These are phyloP conservation scores for Sepioteuthis lessoniana DNA, from an alignment of 2,888 invertebrate genomes.

Conservation along the genomic window DNA sequence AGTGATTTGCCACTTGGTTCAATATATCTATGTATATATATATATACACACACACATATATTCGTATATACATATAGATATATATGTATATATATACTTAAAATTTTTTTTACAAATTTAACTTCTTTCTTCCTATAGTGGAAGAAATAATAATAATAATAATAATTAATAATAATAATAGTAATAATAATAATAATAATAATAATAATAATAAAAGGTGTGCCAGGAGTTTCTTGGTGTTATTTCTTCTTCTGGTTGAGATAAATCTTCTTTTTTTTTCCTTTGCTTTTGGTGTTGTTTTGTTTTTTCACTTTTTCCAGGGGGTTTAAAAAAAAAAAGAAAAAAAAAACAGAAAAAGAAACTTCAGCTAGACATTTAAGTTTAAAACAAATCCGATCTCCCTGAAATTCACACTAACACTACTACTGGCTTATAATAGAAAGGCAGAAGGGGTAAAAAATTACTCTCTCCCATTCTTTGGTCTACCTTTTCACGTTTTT, in stretches of 20 bases:
- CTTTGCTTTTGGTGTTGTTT: neutral
- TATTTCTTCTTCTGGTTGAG: neutral
- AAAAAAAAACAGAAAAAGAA: neutral
- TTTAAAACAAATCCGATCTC: slow-evolving; percentile 33
- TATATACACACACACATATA: no score
- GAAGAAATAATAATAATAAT: neutral
- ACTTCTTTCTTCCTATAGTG: neutral
- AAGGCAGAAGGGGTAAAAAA: neutral
- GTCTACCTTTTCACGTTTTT: neutral
- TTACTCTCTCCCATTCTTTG: neutral
- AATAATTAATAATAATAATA: neutral
- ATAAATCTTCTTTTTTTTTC: neutral
- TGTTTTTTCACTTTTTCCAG: neutral
- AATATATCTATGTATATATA: no score
- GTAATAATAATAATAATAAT: neutral
- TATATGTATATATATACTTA: neutral
- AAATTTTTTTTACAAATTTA: neutral
- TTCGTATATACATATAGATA: neutral
- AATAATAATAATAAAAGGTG: neutral
- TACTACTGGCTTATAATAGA: neutral
- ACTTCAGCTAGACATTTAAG: slow-evolving; percentile 21
- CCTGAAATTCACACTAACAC: neutral
- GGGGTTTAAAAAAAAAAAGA: neutral
- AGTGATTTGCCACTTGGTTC: neutral
- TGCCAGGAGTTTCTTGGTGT: neutral